Evolutionary conservation across 1,140 invertebrate genomes (phyloP).

Genomic region (Trichoplusia ni): DNA sequence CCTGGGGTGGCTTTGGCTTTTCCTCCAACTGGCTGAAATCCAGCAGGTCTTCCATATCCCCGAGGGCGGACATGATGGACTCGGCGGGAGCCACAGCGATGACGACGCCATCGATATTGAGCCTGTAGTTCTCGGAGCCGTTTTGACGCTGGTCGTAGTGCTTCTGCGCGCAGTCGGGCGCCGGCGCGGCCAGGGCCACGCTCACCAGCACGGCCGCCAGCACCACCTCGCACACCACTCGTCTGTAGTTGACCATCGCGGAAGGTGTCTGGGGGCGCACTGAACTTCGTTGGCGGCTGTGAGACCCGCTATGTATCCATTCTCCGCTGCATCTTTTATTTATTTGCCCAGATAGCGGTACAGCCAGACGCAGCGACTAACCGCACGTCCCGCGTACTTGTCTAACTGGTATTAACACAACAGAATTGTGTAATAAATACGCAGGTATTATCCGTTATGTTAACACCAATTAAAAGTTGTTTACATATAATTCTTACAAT

Average conservation of each 20-base stretch:
- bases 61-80: conserved; percentile 60
- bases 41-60: conserved; percentile 64
- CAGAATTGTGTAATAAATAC: conserved; percentile 44
- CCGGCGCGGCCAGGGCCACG: conserved; percentile 47
- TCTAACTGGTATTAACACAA: conserved; percentile 70
- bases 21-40: conserved; percentile 53
- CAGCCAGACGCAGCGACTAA: conserved; percentile 53
- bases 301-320: conserved; percentile 63
- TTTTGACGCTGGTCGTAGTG: conserved; percentile 87
- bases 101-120: conserved; percentile 85
- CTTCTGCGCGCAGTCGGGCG: conserved; percentile 44
- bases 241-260: conserved; percentile 78
- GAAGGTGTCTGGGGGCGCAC: conserved; percentile 55
- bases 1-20: conserved; percentile 49
- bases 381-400: conserved; percentile 55
- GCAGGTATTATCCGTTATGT: conserved; percentile 15
- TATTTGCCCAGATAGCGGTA: conserved; percentile 79
- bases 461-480: background rate
- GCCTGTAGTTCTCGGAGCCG: conserved; percentile 85
- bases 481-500: background rate
- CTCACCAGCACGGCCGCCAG: conserved; percentile 45
- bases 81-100: conserved; percentile 85
- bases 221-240: conserved; percentile 66
- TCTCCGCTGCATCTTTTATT: conserved; percentile 78
- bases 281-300: conserved; percentile 54